Base-by-base conservation (phyloP, 2,113 vertebrate genomes). In the Percina caprodes region DNA sequence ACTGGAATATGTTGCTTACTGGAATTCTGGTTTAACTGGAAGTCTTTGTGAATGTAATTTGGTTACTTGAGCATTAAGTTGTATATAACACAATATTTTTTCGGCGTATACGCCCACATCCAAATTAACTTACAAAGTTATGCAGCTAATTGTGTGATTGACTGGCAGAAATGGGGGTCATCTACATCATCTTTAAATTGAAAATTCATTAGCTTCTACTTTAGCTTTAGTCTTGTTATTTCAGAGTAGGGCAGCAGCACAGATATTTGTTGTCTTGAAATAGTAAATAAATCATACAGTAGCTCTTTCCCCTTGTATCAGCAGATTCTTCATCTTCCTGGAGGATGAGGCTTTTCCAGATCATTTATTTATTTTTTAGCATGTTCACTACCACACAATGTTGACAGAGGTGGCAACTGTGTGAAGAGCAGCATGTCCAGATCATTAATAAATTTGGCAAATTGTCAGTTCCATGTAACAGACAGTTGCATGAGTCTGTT, bases 101-200 rank as follows among this genome's bases (percentile, higher is more conserved):
- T 62, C 42, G 26, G 18, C 12, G 23, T 56, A 13, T n/a, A 49
- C 68, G 48, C 35, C 48, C 58, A 69, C 45, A 60, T 45, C 13
- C 16, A 24, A 24, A 16, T 24, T 23, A 19, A 58, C 30, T 51
- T 33, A 61, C 9, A 23, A 62, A 46, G 55, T 46, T 23, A 56
- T 48, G 62, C 12, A 26, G 56, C 18, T 48, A 52, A 46, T 30
- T 3, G 4, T 30, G 30, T 30, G 30, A 30, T 30, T 30, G 30
- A 30, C 30, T 30, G 30, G 19, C 52, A 52, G 74, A 82, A 79
- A 85, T 77, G 75, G 82, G 73, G 79, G 82, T 77, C 79, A 85
- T 0, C 13, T 24, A n/a, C 0, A 2, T 51, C 30, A 35, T 67
- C 21, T 61, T 65, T 23, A 66, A 65, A 69, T 6, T 45, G 49